Evolutionary conservation across 2,888 invertebrate genomes (phyloP).

Genomic region (Trichopria drosophilae): DNA sequence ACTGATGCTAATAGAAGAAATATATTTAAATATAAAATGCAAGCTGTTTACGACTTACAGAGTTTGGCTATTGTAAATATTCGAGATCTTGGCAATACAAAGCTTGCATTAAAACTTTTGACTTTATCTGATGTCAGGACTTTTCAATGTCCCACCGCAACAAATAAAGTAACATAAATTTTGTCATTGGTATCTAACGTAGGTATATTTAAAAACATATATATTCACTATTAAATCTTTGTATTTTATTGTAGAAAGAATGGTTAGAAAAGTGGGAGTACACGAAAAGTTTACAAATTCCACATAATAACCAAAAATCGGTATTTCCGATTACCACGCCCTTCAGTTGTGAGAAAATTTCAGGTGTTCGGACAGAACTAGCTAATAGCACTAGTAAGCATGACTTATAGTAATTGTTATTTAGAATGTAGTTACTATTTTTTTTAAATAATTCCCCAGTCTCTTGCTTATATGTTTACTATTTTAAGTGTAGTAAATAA

Average conservation of each 20-base stretch:
- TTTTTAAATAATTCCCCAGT: too few relatives aligned
- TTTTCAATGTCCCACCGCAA: slow-evolving; percentile 83
- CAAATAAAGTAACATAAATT: slow-evolving; percentile 62
- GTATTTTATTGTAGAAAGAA: slow-evolving; percentile 68
- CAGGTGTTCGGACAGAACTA: too few relatives aligned
- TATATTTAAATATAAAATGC: slow-evolving; percentile 81
- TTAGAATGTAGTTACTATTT: too few relatives aligned
- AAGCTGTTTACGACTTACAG: slow-evolving; percentile 81
- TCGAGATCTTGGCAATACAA: slow-evolving; percentile 83
- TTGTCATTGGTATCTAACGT: slow-evolving; percentile 1
- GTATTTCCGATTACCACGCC: too few relatives aligned
- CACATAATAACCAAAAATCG: too few relatives aligned
- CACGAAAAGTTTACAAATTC: slow-evolving; percentile 66
- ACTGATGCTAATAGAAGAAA: slow-evolving; percentile 65
- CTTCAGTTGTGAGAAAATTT: too few relatives aligned
- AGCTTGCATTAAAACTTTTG: slow-evolving; percentile 90
- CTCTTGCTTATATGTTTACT: slow-evolving; percentile 16
- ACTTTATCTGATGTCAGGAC: slow-evolving; percentile 92
- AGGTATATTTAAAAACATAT: slow-evolving; percentile 2
- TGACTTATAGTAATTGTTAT: too few relatives aligned
- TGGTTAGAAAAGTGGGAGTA: slow-evolving; percentile 93
- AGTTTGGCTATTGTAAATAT: slow-evolving; percentile 94
- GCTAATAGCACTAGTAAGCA: too few relatives aligned
- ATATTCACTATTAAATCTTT: slow-evolving; percentile 5
- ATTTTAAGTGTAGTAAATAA: slow-evolving; percentile 36